Conservation (phyloP, 2,797 vertebrate genomes). For the Bradypus variegatus region DNA sequence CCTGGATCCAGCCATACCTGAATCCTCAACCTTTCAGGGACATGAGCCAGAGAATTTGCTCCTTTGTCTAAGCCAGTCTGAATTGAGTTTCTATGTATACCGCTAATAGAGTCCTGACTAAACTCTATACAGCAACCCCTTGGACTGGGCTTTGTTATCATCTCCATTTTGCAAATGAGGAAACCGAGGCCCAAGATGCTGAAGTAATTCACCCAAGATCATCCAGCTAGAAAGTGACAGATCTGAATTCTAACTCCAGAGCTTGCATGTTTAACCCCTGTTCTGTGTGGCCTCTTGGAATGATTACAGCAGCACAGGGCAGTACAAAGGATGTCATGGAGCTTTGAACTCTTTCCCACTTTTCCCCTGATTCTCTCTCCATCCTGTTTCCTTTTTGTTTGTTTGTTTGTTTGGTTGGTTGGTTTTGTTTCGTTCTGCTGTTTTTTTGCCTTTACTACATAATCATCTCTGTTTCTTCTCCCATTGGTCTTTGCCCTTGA, state of each 20-base stretch:
- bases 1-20: slow-evolving; percentile 19
- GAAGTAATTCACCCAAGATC: not conserved
- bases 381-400: not conserved
- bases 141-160: no score
- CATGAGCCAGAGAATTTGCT: not conserved
- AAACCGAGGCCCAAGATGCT: not conserved
- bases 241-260: not conserved
- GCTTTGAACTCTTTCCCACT: not conserved
- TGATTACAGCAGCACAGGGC: not conserved
- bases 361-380: not conserved
- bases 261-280: not conserved
- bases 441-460: not conserved
- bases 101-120: not conserved
- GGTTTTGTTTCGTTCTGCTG: not conserved
- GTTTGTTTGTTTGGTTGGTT: no score
- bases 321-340: not conserved
- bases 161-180: not conserved
- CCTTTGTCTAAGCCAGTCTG: not conserved
- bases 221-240: not conserved
- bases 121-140: not conserved
- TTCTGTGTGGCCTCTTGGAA: not conserved
- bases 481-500: not conserved
- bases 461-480: not conserved
- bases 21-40: not conserved
- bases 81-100: not conserved